Conservation (phyloP, 53 echinoderm and acorn worm genomes). For the Temnopleurus reevesii region DNA sequence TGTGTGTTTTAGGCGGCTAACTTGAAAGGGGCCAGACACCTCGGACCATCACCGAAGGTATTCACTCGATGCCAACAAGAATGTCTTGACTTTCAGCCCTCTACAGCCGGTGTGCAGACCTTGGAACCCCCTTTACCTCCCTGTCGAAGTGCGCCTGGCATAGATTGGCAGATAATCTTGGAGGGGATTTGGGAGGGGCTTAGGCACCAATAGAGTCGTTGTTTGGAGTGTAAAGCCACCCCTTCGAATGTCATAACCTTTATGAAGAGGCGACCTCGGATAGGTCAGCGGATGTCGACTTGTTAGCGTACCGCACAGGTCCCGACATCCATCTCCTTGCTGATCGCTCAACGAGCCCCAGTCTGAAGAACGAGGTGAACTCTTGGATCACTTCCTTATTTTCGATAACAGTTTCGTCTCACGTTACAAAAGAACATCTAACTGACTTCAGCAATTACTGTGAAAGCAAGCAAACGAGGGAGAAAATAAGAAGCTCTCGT, state of each 20-base stretch:
- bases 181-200: slow-evolving; percentile 39
- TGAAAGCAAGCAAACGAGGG: not conserved
- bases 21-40: slow-evolving; percentile 25
- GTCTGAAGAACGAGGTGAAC: not conserved
- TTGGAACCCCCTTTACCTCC: slow-evolving; percentile 15
- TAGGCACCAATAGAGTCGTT: slow-evolving; percentile 57
- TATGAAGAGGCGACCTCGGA: slow-evolving; percentile 10
- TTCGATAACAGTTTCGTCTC: slow-evolving; percentile 31
- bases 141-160: slow-evolving; percentile 35
- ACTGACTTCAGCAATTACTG: not conserved
- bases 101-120: slow-evolving; percentile 39
- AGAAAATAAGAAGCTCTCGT: not conserved
- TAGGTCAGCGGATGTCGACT: slow-evolving; percentile 44
- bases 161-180: slow-evolving; percentile 46
- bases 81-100: slow-evolving; percentile 35
- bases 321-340: not conserved
- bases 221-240: slow-evolving; percentile 57
- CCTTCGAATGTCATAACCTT: slow-evolving; percentile 46
- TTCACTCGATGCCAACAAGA: not conserved
- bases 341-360: not conserved
- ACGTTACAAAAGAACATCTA: not conserved
- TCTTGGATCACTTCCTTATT: slow-evolving; percentile 23
- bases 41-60: not conserved
- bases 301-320: slow-evolving; percentile 41
- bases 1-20: slow-evolving; percentile 14